Base-by-base conservation (phyloP, 1,140 invertebrate species). In the Drosophila rufa region DNA sequence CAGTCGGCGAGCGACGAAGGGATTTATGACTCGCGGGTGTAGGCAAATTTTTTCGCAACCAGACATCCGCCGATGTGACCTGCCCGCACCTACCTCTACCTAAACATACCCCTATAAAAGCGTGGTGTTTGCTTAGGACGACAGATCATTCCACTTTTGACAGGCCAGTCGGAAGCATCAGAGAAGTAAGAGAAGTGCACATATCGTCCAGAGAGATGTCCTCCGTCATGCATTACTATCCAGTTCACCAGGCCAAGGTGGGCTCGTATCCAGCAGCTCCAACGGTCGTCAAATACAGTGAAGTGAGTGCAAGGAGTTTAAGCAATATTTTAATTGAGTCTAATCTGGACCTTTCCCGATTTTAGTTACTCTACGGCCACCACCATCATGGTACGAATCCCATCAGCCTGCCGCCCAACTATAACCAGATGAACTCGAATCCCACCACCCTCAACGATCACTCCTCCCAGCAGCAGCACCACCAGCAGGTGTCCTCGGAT, bases 211-310 rank as follows among this genome's bases (percentile, higher is more conserved):
- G 2, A 17, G 65, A 68, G 36, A 91, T 91, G 89, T 91, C 89
- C 60, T 91, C 89, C 62, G 83, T 91, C 50, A 91, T 91, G 84
- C 89, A 91, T 73, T 91, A 91, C 89, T 91, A 91, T 75, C 89
- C 89, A 67, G 81, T 91, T 59, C 83, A 91, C 33, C 89, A 84
- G 71, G 27, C 85, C 27, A 75, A 89, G 61, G 76, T 84, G 66
- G 51, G 42, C 46, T 15, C 74, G 4, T 85, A 79, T 19, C 48
- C 75, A 60, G 57, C 75, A 30, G 45, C 40, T 9, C 30, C 70
- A 2, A 74, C 81, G 8, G 62, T 82, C 42, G 64, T 57, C 50
- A 90, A 90, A 43, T 90, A 85, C 61, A 90, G 58, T 50, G 73
- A 90, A 40, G 85, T 90, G 64, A 90, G 85, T 61, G 27, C 12